Conservation (phyloP, 2,888 invertebrate species). For the Melanchra persicariae region DNA sequence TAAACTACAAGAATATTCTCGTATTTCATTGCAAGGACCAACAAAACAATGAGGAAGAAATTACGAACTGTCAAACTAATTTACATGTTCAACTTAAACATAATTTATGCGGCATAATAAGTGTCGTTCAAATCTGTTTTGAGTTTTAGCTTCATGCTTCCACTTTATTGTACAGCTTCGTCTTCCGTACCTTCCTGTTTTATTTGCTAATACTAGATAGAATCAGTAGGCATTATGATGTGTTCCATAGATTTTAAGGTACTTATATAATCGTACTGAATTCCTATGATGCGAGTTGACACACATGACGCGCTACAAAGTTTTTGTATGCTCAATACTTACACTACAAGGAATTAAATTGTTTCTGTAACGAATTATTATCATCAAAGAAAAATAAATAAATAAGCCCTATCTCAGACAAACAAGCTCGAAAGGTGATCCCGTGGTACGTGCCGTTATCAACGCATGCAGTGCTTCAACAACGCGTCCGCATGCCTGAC, state of each 20-base stretch:
- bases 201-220: not conserved
- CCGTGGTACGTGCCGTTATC: slow-evolving; percentile 44
- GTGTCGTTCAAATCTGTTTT: slow-evolving; percentile 4
- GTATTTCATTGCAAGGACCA: not conserved
- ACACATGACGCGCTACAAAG: not conserved
- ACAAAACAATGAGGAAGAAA: slow-evolving; percentile 23
- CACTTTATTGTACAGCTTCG: not conserved
- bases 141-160: not conserved
- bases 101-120: slow-evolving; percentile 26
- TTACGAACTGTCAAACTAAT: slow-evolving; percentile 23
- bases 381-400: slow-evolving; percentile 24
- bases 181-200: not conserved
- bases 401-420: slow-evolving; percentile 26
- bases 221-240: not conserved
- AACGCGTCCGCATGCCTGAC: slow-evolving; percentile 51
- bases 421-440: slow-evolving; percentile 45
- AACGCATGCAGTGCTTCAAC: slow-evolving; percentile 16
- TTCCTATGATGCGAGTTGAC: no score
- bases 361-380: not conserved
- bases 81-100: slow-evolving; percentile 23
- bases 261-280: no score
- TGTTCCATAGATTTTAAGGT: no score
- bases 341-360: not conserved
- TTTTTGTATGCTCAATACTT: not conserved
- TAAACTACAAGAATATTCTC: not conserved